A percentile compares a stretch with the other conserved stretches of the same genome.
Evolutionary conservation across 2,888 invertebrate genomes (phyloP).

Genomic region (Drosophila anceps): DNA sequence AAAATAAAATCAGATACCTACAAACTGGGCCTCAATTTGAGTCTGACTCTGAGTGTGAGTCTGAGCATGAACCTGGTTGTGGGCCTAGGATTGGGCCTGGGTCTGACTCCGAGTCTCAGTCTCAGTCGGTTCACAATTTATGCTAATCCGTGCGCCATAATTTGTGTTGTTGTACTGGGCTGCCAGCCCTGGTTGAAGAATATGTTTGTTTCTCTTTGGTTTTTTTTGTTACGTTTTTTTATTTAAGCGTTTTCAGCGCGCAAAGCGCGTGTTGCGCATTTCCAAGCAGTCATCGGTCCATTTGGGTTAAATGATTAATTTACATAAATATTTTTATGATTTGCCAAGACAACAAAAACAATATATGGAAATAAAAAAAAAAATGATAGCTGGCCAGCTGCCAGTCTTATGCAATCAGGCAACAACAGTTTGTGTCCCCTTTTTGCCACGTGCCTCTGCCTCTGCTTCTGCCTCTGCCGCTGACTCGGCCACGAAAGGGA

Average conservation of each 20-base stretch:
- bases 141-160: conserved; percentile 80
- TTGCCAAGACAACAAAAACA: conserved; percentile 62
- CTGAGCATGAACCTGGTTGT: background rate
- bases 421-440: conserved; percentile 65
- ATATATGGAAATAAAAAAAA: conserved; percentile 28
- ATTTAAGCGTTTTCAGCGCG: conserved; percentile 43
- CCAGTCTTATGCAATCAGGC: conserved; percentile 72
- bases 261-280: conserved; percentile 79
- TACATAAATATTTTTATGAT: conserved; percentile 82
- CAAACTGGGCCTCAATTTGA: conserved; percentile 11
- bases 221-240: conserved; percentile 18
- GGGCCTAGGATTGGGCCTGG: conserved; percentile 25
- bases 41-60: conserved; percentile 5
- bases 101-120: background rate
- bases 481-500: conserved; percentile 43
- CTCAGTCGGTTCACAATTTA: conserved; percentile 64
- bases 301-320: conserved; percentile 82
- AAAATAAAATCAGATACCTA: conserved; percentile 53
- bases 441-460: conserved; percentile 66
- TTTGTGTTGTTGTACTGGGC: conserved; percentile 61
- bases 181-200: conserved; percentile 48
- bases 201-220: conserved; percentile 13
- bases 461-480: background rate
- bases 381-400: conserved; percentile 62
- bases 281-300: conserved; percentile 72